These are phyloP conservation scores for Acanthoscelides obtectus DNA, from an alignment of 2,888 invertebrate species.

Conservation along the genomic window DNA sequence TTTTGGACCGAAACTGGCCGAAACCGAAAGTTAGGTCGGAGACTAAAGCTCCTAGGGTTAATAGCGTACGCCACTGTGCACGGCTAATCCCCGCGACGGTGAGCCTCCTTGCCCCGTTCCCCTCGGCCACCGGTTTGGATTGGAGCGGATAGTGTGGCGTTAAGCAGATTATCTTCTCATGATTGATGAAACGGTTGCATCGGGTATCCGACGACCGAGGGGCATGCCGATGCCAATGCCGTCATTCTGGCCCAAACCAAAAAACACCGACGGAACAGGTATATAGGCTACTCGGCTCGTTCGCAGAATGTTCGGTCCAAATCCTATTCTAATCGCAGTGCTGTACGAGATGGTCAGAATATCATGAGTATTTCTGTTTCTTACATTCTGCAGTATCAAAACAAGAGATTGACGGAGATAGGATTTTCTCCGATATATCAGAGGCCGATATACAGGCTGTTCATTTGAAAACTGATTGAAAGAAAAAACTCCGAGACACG, in stretches of 20 bases:
- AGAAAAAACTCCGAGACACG: no score
- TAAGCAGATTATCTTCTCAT: conserved; percentile 62
- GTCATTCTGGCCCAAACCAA: not conserved
- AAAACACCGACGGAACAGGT: conserved; percentile 25
- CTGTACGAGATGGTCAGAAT: no score
- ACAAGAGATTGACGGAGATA: no score
- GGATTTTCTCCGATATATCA: no score
- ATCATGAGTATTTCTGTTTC: no score
- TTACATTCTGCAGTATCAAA: no score
- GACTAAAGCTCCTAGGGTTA: not conserved
- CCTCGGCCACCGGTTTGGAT: conserved; percentile 32
- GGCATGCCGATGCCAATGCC: not conserved
- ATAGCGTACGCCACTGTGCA: not conserved
- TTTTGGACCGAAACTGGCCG: no score
- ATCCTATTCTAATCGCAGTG: conserved; percentile 19
- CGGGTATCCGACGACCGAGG: conserved; percentile 30
- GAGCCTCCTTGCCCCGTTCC: conserved; percentile 15
- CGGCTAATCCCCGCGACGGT: conserved; percentile 23
- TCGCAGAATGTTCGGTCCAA: conserved; percentile 10
- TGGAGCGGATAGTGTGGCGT: conserved; percentile 51
- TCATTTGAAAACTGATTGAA: no score
- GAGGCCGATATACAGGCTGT: no score
- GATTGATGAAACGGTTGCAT: conserved; percentile 55
- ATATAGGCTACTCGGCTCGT: conserved; percentile 23
- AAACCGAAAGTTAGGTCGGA: not conserved